A percentile compares a stretch with the other conserved stretches of the same genome.
Conservation (phyloP, 2,888 invertebrate species). For the Scaptomyza parva region DNA sequence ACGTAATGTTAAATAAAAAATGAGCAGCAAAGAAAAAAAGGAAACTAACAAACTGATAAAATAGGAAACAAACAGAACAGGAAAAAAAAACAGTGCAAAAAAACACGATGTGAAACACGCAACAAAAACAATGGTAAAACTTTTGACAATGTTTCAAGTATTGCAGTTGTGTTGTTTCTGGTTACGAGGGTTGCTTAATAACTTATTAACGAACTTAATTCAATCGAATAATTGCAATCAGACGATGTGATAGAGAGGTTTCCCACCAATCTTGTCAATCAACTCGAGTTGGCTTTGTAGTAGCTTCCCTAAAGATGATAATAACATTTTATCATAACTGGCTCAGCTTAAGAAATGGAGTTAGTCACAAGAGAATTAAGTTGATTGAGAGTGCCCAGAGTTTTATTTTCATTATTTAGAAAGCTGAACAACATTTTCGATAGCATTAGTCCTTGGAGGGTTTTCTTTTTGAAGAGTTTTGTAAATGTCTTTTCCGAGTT, state of each 20-base stretch:
- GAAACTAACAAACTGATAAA: not conserved
- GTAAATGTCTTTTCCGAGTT: not conserved
- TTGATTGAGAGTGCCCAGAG: not conserved
- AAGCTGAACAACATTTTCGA: not conserved
- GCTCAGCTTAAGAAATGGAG: not conserved
- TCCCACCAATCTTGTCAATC: too few relatives aligned
- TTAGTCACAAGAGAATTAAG: not conserved
- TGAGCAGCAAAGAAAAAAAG: slow-evolving; percentile 6
- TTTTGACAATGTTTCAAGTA: slow-evolving; percentile 17
- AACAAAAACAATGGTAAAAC: slow-evolving; percentile 10
- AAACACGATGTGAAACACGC: not conserved
- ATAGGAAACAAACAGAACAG: not conserved
- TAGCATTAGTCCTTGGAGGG: not conserved
- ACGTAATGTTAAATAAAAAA: slow-evolving; percentile 25
- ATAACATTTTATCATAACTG: too few relatives aligned
- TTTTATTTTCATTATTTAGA: slow-evolving; percentile 10
- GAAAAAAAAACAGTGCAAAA: not conserved
- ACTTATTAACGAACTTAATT: not conserved
- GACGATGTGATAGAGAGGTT: too few relatives aligned
- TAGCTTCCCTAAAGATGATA: too few relatives aligned
- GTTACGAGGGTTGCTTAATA: slow-evolving; percentile 7
- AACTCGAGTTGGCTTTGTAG: too few relatives aligned
- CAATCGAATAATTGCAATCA: not conserved
- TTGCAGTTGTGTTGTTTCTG: slow-evolving; percentile 9
- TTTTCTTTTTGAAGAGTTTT: not conserved